phyloP scores from a whole-genome alignment of 2,113 vertebrate genomes.

The Tenebrosternarchus preto region DNA sequence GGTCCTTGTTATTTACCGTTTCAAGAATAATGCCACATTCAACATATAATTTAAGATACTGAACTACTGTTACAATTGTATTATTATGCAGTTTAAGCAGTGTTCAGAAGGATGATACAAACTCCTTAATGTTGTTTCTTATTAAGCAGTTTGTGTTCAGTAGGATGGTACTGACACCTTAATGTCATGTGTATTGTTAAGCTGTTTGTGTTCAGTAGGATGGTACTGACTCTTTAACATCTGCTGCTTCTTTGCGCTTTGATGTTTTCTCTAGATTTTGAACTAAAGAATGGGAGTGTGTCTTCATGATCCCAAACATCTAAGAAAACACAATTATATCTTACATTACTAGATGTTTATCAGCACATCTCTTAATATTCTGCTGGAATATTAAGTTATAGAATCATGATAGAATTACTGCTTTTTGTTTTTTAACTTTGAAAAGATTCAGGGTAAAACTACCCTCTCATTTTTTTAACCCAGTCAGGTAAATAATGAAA shows the following conservation, averaged over 20 bases:
- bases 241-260: constrained; percentile 54
- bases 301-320: constrained; percentile 81
- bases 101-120: constrained; percentile 54
- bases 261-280: constrained; percentile 63
- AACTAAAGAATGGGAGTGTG: constrained; percentile 70
- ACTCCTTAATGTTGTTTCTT: constrained; percentile 74
- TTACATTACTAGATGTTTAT: neutral
- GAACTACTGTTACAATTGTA: too few relatives aligned
- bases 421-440: too few relatives aligned
- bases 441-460: too few relatives aligned
- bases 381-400: too few relatives aligned
- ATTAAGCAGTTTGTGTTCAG: neutral
- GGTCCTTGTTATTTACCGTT: too few relatives aligned
- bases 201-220: neutral
- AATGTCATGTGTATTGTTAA: constrained; percentile 37
- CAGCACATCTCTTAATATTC: too few relatives aligned
- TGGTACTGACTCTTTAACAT: constrained; percentile 79
- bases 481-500: too few relatives aligned
- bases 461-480: too few relatives aligned
- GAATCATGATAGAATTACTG: too few relatives aligned
- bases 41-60: too few relatives aligned
- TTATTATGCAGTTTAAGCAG: too few relatives aligned
- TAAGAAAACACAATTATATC: constrained; percentile 54
- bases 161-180: constrained; percentile 78
- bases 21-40: too few relatives aligned